Evolutionary conservation across 2,888 invertebrate genomes (phyloP).

Genomic region (Theretra japonica): DNA sequence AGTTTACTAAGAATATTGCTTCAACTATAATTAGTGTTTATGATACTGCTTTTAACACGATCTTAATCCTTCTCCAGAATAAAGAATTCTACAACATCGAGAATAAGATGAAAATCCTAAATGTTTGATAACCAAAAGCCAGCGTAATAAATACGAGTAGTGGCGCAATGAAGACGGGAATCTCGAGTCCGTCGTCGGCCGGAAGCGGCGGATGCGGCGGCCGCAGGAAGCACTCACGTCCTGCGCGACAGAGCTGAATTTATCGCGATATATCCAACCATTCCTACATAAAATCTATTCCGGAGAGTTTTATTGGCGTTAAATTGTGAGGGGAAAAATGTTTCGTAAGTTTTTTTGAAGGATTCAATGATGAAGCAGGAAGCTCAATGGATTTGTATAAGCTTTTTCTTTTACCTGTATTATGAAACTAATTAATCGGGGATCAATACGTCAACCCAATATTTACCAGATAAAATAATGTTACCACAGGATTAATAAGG

Average conservation of each 20-base stretch:
- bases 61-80: too few species aligned
- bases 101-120: neutral
- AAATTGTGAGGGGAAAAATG: slow-evolving; percentile 34
- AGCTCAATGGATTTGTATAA: neutral
- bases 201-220: slow-evolving; percentile 55
- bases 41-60: too few species aligned
- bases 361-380: neutral
- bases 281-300: slow-evolving; percentile 40
- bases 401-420: neutral
- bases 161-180: slow-evolving; percentile 26
- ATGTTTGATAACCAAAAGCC: neutral
- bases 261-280: slow-evolving; percentile 46
- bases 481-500: too few species aligned
- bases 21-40: too few species aligned
- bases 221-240: slow-evolving; percentile 56
- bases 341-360: neutral
- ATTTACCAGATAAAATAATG: too few species aligned
- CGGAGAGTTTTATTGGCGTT: slow-evolving; percentile 39
- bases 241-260: slow-evolving; percentile 47
- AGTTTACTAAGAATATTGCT: too few species aligned
- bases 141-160: slow-evolving; percentile 16
- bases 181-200: slow-evolving; percentile 35
- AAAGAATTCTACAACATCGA: neutral
- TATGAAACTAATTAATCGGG: too few species aligned
- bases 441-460: too few species aligned